Conservation (phyloP, 2,888 invertebrate species). For the Spisula solida region DNA sequence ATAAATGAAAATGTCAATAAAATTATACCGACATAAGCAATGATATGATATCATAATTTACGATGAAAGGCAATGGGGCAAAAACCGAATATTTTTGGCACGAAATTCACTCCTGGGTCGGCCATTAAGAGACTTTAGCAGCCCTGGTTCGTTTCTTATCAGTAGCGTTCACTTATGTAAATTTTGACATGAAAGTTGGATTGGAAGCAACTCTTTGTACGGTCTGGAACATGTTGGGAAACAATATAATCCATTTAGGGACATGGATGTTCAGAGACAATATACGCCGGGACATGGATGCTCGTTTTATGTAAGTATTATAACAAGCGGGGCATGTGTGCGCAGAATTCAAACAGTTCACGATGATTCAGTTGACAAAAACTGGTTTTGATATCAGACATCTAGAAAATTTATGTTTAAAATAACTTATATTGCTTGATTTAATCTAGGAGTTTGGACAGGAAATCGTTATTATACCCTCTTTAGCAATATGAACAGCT, state of each 20-base stretch:
- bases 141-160: background rate
- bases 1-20: slow-evolving; percentile 5
- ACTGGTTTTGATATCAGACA: too few relatives aligned
- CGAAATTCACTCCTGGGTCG: background rate
- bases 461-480: too few relatives aligned
- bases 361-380: too few relatives aligned
- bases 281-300: background rate
- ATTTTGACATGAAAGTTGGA: slow-evolving; percentile 26
- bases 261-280: background rate
- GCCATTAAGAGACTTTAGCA: background rate
- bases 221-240: slow-evolving; percentile 36
- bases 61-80: background rate
- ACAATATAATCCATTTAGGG: background rate
- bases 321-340: too few relatives aligned
- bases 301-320: background rate
- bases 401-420: too few relatives aligned
- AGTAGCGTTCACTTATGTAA: slow-evolving; percentile 30
- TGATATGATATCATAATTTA: background rate
- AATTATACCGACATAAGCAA: slow-evolving; percentile 6
- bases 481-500: too few relatives aligned
- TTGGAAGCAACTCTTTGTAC: slow-evolving; percentile 13
- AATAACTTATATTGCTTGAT: too few relatives aligned
- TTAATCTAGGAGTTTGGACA: too few relatives aligned
- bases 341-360: too few relatives aligned
- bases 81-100: background rate